phyloP scores from a whole-genome alignment of 2,888 invertebrate species.

The Melieria picta region DNA sequence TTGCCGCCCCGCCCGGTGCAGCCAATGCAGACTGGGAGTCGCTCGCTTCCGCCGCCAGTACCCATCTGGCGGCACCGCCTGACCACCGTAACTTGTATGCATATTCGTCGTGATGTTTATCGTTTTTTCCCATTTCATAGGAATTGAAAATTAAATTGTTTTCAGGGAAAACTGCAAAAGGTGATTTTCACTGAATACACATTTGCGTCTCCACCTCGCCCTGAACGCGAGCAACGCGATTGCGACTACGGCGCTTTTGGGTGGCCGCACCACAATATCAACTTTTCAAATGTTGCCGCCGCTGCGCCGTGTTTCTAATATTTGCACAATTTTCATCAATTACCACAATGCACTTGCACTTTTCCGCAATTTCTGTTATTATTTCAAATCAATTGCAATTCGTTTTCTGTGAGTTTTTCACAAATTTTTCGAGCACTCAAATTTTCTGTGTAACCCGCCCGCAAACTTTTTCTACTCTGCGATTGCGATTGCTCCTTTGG shows the following conservation, averaged over 20 bases:
- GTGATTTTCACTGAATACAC: slow-evolving; percentile 38
- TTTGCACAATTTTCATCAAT: slow-evolving; percentile 21
- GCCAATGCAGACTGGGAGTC: no score
- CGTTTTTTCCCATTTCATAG: slow-evolving; percentile 11
- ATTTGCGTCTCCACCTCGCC: slow-evolving; percentile 37
- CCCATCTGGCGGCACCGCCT: no score
- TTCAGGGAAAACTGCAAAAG: slow-evolving; percentile 11
- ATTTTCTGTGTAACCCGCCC: slow-evolving; percentile 45
- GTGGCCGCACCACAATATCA: background rate
- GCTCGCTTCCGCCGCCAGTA: no score
- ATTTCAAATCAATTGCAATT: slow-evolving; percentile 26
- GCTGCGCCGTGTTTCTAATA: background rate
- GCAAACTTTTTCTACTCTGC: slow-evolving; percentile 41
- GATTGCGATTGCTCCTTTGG: slow-evolving; percentile 15
- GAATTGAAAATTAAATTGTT: slow-evolving; percentile 5
- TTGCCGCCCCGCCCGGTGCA: no score
- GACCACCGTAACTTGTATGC: slow-evolving; percentile 14
- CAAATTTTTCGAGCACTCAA: slow-evolving; percentile 32
- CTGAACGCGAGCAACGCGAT: slow-evolving; percentile 11
- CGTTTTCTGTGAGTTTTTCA: slow-evolving; percentile 28
- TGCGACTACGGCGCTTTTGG: slow-evolving; percentile 6
- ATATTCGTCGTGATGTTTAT: slow-evolving; percentile 29
- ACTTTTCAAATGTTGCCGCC: slow-evolving; percentile 11
- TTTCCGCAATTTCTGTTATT: slow-evolving; percentile 26
- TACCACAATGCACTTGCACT: slow-evolving; percentile 37